Conservation (phyloP, 2,113 vertebrate genomes). For the Semnornis frantzii region DNA sequence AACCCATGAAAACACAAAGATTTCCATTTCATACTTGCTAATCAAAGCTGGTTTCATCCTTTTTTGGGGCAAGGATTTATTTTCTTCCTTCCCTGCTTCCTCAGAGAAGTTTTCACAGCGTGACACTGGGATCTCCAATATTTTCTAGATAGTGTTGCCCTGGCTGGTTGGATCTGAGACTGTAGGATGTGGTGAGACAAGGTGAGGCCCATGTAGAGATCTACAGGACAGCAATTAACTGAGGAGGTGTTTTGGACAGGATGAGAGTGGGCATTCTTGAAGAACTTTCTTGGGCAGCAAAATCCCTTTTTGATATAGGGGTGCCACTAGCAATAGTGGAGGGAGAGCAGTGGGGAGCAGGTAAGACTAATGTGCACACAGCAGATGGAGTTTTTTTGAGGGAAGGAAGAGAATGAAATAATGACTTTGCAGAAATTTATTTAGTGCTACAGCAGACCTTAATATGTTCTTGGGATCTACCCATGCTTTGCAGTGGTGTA, state of each 20-base stretch:
- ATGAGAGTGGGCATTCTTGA: rapidly evolving
- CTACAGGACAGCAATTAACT: not conserved
- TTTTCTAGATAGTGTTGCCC: not conserved
- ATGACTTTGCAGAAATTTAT: not conserved
- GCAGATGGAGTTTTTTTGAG: not conserved
- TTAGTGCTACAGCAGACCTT: not conserved
- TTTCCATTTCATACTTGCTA: not conserved
- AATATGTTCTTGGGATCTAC: not conserved
- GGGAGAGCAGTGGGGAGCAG: not conserved
- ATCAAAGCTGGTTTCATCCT: not conserved
- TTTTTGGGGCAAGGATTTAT: not conserved
- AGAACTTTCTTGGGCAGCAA: not conserved
- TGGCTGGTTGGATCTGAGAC: not conserved
- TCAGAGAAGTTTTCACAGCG: not conserved
- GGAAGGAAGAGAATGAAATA: not conserved
- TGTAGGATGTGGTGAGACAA: not conserved
- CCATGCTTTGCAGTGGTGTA: rapidly evolving
- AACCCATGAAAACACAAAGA: not conserved
- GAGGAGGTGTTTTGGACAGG: not conserved
- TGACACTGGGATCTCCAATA: rapidly evolving
- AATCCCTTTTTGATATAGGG: not conserved
- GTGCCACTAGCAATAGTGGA: not conserved
- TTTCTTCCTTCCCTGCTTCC: not conserved
- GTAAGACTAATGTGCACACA: not conserved
- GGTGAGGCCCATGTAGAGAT: not conserved